phyloP scores from a whole-genome alignment of 2,888 invertebrate genomes.

The Apotomis turbidana region DNA sequence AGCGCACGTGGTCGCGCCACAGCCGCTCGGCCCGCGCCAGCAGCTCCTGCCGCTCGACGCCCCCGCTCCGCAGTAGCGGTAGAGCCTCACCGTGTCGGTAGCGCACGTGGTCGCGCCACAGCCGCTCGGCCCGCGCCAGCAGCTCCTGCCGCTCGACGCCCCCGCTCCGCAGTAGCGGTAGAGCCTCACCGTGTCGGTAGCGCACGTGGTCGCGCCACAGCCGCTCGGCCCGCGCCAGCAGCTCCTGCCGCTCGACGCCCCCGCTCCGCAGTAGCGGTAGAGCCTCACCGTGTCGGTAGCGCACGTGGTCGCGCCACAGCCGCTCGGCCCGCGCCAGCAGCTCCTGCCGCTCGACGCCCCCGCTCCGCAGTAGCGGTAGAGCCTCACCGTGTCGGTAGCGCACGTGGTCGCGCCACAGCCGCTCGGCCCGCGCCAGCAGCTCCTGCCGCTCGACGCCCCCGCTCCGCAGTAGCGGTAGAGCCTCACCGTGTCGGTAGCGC shows the following conservation, averaged over 20 bases:
- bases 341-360: constrained; percentile 84
- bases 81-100: constrained; percentile 78
- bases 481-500: constrained; percentile 75
- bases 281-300: constrained; percentile 75
- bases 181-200: neutral
- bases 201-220: constrained; percentile 47
- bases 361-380: constrained; percentile 59
- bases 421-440: constrained; percentile 78
- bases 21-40: constrained; percentile 82
- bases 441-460: constrained; percentile 34
- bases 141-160: constrained; percentile 84
- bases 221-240: constrained; percentile 81
- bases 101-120: constrained; percentile 90
- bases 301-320: constrained; percentile 91
- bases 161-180: constrained; percentile 59
- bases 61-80: constrained; percentile 53
- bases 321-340: constrained; percentile 74
- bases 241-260: constrained; percentile 33
- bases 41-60: constrained; percentile 83
- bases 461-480: constrained; percentile 59
- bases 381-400: neutral
- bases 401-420: constrained; percentile 56
- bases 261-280: constrained; percentile 61
- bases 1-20: constrained; percentile 88
- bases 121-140: constrained; percentile 77